Percentiles rank a stretch among this genome's conserved stretches.
These are phyloP conservation scores for Microtus montanus DNA, from an alignment of 2,113 vertebrate species.

Conservation along the genomic window DNA sequence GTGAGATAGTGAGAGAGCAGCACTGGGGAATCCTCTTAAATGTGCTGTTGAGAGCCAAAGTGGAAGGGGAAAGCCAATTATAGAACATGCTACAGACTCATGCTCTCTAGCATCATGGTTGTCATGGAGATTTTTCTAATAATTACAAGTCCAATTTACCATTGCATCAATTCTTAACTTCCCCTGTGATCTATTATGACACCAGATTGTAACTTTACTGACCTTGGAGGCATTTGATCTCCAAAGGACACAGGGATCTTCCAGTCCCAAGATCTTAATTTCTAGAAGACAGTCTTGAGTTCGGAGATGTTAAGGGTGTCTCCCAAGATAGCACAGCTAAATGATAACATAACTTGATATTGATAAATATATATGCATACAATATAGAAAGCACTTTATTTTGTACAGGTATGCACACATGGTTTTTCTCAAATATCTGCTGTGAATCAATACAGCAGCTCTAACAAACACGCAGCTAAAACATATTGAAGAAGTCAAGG, in stretches of 20 bases:
- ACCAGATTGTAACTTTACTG: not conserved
- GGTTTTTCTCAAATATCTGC: not conserved
- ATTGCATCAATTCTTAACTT: not conserved
- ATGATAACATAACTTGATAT: not conserved
- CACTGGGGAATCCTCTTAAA: not conserved
- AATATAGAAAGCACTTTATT: not conserved
- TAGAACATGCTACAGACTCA: not conserved
- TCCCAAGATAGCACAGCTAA: not conserved
- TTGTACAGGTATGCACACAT: not conserved
- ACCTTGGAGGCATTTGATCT: not conserved
- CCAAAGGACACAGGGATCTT: not conserved
- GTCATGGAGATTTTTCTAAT: not conserved
- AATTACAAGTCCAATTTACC: not conserved
- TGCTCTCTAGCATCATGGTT: not conserved
- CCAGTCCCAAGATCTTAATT: not conserved
- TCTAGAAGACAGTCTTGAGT: not conserved
- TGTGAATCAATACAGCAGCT: not conserved
- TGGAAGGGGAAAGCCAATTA: not conserved
- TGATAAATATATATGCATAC: not conserved
- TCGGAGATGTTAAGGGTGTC: not conserved
- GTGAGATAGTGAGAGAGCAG: not conserved
- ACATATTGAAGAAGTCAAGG: not conserved
- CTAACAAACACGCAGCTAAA: not conserved
- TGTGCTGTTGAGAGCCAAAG: not conserved
- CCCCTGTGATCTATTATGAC: not conserved